Percentiles rank a stretch among this genome's conserved stretches.
Conservation (phyloP, 1,140 invertebrate species). For the Lucilia cuprina region DNA sequence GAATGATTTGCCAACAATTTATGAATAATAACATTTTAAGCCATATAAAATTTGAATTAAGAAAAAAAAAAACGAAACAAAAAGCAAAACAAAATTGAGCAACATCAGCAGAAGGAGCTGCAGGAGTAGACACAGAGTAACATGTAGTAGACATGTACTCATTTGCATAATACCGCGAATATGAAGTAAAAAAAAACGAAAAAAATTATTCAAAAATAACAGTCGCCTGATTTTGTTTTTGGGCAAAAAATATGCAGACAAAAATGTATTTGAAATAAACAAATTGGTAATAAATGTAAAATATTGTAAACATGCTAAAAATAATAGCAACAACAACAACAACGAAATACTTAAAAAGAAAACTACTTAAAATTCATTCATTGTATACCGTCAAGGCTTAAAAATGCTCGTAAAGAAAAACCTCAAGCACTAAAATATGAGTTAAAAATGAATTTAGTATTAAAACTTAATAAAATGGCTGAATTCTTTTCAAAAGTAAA, state of each 20-base stretch:
- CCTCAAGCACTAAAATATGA: too few relatives aligned
- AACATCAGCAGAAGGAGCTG: background rate
- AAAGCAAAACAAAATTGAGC: background rate
- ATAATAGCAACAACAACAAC: too few relatives aligned
- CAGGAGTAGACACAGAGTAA: background rate
- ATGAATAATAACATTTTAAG: background rate
- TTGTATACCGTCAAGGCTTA: background rate
- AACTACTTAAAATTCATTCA: slow-evolving; percentile 31
- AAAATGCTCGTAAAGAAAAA: background rate
- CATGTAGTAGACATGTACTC: slow-evolving; percentile 24
- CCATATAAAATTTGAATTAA: background rate
- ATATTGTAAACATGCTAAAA: background rate
- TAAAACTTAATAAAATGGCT: too few relatives aligned
- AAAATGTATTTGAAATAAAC: background rate
- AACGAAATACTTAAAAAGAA: background rate
- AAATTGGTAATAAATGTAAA: background rate
- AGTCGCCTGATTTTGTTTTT: background rate
- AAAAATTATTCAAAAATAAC: background rate
- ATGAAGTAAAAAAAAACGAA: background rate
- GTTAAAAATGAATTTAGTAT: too few relatives aligned
- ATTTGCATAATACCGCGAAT: slow-evolving; percentile 30
- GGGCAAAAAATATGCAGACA: background rate
- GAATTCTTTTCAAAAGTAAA: too few relatives aligned
- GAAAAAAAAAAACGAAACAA: background rate
- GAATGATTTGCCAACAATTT: background rate